Percentiles rank a stretch among this genome's conserved stretches.
phyloP scores from a whole-genome alignment of 2,797 vertebrate species.

The Steatocranus sp. region DNA sequence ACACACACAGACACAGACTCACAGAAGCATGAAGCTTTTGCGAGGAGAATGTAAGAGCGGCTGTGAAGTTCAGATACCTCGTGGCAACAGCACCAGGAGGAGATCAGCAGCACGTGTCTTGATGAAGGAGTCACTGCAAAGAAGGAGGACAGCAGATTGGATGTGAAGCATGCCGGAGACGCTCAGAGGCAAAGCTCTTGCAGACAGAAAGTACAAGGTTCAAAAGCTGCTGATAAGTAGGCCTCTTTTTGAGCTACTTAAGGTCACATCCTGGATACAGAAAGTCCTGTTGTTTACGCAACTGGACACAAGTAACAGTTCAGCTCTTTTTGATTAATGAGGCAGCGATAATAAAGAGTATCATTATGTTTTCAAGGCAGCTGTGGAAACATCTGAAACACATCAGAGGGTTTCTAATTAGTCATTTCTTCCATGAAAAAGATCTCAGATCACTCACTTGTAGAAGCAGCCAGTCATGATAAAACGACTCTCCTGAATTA shows the following conservation, averaged over 20 bases:
- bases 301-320: background rate
- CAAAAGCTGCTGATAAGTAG: slow-evolving; percentile 67
- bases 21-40: background rate
- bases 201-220: slow-evolving; percentile 64
- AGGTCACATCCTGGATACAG: slow-evolving; percentile 32
- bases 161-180: slow-evolving; percentile 19
- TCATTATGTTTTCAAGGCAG: background rate
- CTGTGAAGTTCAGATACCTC: slow-evolving; percentile 31
- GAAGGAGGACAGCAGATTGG: slow-evolving; percentile 16
- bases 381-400: background rate
- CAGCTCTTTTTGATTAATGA: background rate
- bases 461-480: background rate
- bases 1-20: background rate
- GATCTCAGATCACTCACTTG: background rate
- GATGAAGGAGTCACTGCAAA: slow-evolving; percentile 3
- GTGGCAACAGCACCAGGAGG: background rate
- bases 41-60: background rate
- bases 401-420: background rate
- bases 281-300: background rate
- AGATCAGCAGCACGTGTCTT: slow-evolving; percentile 30
- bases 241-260: slow-evolving; percentile 31
- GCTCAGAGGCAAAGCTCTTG: slow-evolving; percentile 34
- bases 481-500: background rate
- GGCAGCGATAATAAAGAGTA: background rate
- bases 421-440: background rate